Conservation (phyloP, 2,888 invertebrate species). For the Seira sanloemensis region DNA sequence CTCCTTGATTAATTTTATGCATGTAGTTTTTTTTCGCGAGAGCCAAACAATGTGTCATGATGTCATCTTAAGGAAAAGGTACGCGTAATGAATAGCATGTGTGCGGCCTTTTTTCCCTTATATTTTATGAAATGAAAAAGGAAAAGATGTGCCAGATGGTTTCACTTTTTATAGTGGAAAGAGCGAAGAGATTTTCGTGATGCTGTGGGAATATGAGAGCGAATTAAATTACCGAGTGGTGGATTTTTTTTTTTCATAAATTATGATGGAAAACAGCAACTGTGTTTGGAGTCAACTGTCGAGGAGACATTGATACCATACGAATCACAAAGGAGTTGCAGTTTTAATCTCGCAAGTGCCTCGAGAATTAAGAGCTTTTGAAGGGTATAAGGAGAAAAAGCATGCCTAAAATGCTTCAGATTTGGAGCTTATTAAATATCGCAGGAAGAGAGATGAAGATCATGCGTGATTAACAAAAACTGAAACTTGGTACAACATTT, state of each 20-base stretch:
- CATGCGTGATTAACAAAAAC: no score
- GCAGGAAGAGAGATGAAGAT: no score
- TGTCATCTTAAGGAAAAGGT: conserved; percentile 19
- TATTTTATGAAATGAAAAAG: conserved; percentile 14
- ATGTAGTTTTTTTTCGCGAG: background rate
- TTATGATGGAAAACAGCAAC: conserved; percentile 48
- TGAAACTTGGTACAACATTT: no score
- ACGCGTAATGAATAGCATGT: background rate
- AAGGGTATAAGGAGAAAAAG: background rate
- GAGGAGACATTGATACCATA: background rate
- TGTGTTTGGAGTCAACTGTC: conserved; percentile 5
- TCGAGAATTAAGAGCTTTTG: background rate
- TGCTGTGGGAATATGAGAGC: background rate
- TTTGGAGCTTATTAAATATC: no score
- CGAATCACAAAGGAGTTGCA: background rate
- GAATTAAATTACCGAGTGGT: conserved; percentile 41
- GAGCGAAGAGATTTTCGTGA: background rate
- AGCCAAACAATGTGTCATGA: conserved; percentile 43
- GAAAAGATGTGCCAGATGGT: conserved; percentile 28
- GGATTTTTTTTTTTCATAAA: conserved; percentile 34
- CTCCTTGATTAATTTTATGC: conserved; percentile 26
- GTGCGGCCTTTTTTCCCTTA: background rate
- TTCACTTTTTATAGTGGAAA: conserved; percentile 41
- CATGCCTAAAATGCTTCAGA: no score
- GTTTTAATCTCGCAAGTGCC: background rate